Evolutionary conservation across 1,140 invertebrate genomes (phyloP).

Genomic region (Drosophila parvula): DNA sequence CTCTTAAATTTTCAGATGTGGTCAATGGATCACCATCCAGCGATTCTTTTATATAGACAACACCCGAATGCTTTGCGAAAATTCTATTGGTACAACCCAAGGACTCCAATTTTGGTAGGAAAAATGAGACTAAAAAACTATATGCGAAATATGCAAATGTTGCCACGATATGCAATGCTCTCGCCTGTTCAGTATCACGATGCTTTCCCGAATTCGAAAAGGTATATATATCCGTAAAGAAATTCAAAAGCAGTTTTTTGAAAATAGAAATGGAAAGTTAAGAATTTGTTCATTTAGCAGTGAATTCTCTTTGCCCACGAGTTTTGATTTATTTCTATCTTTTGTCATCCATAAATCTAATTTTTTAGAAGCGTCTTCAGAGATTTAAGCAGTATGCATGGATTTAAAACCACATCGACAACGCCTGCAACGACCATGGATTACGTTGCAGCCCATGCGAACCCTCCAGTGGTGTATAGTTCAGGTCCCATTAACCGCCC

Average conservation of each 20-base stretch:
- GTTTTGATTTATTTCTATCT: background rate
- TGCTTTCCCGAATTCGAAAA: slow-evolving; percentile 24
- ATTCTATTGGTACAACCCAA: slow-evolving; percentile 51
- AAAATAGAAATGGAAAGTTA: no score
- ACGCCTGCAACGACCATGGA: slow-evolving; percentile 20
- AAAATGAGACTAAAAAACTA: slow-evolving; percentile 42
- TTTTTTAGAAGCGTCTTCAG: slow-evolving; percentile 26
- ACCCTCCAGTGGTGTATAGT: slow-evolving; percentile 8
- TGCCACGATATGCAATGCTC: slow-evolving; percentile 41
- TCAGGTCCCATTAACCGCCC: slow-evolving; percentile 6
- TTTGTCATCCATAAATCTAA: background rate
- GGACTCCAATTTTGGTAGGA: slow-evolving; percentile 38
- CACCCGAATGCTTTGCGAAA: slow-evolving; percentile 48
- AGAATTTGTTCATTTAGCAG: no score
- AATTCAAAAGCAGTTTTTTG: no score
- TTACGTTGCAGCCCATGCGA: slow-evolving; percentile 16
- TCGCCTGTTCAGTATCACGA: slow-evolving; percentile 17
- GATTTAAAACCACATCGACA: slow-evolving; percentile 15
- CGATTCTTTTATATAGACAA: slow-evolving; percentile 41
- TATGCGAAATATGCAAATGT: slow-evolving; percentile 42
- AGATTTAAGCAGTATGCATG: slow-evolving; percentile 21
- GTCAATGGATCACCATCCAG: slow-evolving; percentile 44
- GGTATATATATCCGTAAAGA: slow-evolving; percentile 22
- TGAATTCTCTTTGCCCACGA: no score
- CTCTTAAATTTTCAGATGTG: slow-evolving; percentile 32